These are phyloP conservation scores for Raja brachyura DNA, from an alignment of 2,113 vertebrate genomes.

Conservation along the genomic window DNA sequence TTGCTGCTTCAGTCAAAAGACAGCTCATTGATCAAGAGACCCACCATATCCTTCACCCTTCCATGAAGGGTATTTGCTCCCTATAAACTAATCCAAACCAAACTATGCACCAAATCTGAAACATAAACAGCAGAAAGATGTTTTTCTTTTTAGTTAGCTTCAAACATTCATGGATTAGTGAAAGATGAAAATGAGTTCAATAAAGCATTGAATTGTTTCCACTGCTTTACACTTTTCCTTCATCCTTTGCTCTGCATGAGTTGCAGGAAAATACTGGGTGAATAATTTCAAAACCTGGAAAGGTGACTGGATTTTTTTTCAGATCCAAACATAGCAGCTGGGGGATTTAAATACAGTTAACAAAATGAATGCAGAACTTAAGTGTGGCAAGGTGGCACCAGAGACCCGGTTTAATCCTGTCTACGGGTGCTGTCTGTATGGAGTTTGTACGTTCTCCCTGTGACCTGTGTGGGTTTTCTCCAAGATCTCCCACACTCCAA, in stretches of 20 bases:
- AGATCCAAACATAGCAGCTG: too few species aligned
- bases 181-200: not conserved
- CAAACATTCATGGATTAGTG: not conserved
- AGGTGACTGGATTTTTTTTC: not conserved
- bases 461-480: too few species aligned
- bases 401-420: too few species aligned
- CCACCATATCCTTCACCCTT: conserved; percentile 39
- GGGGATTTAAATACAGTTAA: too few species aligned
- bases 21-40: conserved; percentile 39
- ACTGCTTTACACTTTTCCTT: not conserved
- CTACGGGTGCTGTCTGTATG: too few species aligned
- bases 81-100: conserved; percentile 38
- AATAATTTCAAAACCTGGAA: not conserved
- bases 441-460: too few species aligned
- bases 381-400: too few species aligned
- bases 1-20: conserved; percentile 40
- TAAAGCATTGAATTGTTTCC: not conserved
- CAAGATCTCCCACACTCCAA: too few species aligned
- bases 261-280: not conserved
- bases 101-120: conserved; percentile 30
- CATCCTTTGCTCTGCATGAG: not conserved
- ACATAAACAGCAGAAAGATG: not conserved
- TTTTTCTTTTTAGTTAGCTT: not conserved
- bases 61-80: conserved; percentile 35
- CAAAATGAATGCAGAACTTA: too few species aligned